Percentiles rank a stretch among this genome's conserved stretches.
Conservation (phyloP, 2,797 vertebrate species). For the Poecilia wingei region DNA sequence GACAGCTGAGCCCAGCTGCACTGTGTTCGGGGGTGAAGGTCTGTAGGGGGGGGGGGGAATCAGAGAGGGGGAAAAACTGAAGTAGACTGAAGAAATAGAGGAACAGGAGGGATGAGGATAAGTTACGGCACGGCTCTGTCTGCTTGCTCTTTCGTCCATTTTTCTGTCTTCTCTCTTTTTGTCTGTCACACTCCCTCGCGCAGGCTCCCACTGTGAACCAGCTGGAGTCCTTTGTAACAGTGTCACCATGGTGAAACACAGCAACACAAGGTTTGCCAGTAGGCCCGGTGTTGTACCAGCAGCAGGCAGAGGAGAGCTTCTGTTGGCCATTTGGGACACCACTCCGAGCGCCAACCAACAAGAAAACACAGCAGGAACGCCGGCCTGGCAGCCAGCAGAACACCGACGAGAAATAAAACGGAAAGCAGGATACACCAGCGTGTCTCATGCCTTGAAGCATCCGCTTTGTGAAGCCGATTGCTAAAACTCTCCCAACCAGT, state of each 20-base stretch:
- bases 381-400: slow-evolving; percentile 8
- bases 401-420: neutral
- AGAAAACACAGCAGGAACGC: slow-evolving; percentile 31
- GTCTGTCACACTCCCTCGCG: slow-evolving; percentile 31
- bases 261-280: slow-evolving; percentile 71
- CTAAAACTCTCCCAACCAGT: slow-evolving; percentile 68
- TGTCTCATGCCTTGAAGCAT: slow-evolving; percentile 32
- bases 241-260: slow-evolving; percentile 72
- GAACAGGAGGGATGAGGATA: slow-evolving; percentile 32
- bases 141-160: slow-evolving; percentile 60
- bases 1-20: slow-evolving; percentile 82
- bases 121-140: slow-evolving; percentile 40
- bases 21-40: slow-evolving; percentile 71
- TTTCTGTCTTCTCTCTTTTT: slow-evolving; percentile 46
- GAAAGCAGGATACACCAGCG: neutral
- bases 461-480: slow-evolving; percentile 44
- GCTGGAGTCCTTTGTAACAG: slow-evolving; percentile 81
- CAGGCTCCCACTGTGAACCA: slow-evolving; percentile 57
- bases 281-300: slow-evolving; percentile 63
- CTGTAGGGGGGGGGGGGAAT: slow-evolving; percentile 50
- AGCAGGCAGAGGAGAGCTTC: slow-evolving; percentile 46
- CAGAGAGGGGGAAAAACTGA: slow-evolving; percentile 41
- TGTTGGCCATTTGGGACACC: slow-evolving; percentile 60
- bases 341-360: slow-evolving; percentile 36
- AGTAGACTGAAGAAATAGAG: slow-evolving; percentile 39